phyloP scores from a whole-genome alignment of 2,888 invertebrate species.

The Melinaea menophilus region DNA sequence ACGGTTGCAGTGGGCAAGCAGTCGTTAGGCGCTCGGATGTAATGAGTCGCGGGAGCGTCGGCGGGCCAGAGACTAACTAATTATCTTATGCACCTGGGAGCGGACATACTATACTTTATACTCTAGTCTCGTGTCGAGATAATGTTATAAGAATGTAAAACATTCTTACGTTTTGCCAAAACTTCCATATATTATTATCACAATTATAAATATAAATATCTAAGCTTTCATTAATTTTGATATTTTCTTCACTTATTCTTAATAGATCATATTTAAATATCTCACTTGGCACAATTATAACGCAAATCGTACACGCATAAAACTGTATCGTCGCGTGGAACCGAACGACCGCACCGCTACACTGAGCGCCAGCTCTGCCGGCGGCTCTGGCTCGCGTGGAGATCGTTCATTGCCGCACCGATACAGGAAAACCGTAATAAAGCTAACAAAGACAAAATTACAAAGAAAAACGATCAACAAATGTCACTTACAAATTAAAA shows the following conservation, averaged over 20 bases:
- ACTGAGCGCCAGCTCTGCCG: slow-evolving; percentile 47
- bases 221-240: slow-evolving; percentile 73
- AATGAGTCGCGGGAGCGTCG: slow-evolving; percentile 11
- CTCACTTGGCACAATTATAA: slow-evolving; percentile 77
- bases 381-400: slow-evolving; percentile 21
- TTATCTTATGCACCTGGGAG: slow-evolving; percentile 24
- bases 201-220: slow-evolving; percentile 74
- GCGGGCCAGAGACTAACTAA: slow-evolving; percentile 19
- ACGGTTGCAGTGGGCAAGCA: slow-evolving; percentile 29
- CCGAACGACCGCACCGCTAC: slow-evolving; percentile 46
- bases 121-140: slow-evolving; percentile 36
- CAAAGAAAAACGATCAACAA: slow-evolving; percentile 75
- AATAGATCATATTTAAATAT: slow-evolving; percentile 72
- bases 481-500: slow-evolving; percentile 75
- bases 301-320: slow-evolving; percentile 69
- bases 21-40: slow-evolving; percentile 15
- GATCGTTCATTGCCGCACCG: slow-evolving; percentile 32
- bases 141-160: slow-evolving; percentile 57
- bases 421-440: slow-evolving; percentile 71
- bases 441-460: slow-evolving; percentile 76
- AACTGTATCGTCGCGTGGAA: slow-evolving; percentile 42
- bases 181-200: slow-evolving; percentile 77
- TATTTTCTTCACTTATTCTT: slow-evolving; percentile 74
- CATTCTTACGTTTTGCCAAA: slow-evolving; percentile 64
- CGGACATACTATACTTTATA: slow-evolving; percentile 38